Conservation (phyloP, 2,888 invertebrate species). For the Catocala fraxini region DNA sequence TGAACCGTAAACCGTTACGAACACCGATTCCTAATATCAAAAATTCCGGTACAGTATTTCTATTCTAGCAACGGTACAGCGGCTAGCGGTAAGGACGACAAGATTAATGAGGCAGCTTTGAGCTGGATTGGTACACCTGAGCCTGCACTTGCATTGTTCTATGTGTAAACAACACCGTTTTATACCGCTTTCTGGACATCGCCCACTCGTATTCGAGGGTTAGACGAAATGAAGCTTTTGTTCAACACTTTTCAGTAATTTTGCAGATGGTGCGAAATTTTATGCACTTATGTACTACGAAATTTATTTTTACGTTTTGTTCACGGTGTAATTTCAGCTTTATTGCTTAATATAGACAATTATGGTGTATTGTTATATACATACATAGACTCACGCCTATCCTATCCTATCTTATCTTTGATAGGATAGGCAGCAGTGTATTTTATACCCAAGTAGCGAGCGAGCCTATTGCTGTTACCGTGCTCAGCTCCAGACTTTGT, state of each 20-base stretch:
- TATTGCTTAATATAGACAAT: no score
- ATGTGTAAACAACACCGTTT: constrained; percentile 36
- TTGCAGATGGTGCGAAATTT: neutral
- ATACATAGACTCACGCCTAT: no score
- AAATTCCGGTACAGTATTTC: constrained; percentile 18
- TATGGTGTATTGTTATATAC: no score
- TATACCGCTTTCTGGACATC: constrained; percentile 6
- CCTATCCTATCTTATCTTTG: no score
- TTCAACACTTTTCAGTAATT: neutral
- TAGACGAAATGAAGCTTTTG: neutral
- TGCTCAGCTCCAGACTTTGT: no score
- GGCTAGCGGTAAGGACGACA: constrained; percentile 39
- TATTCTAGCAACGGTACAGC: constrained; percentile 19
- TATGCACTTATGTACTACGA: no score
- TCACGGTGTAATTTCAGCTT: no score
- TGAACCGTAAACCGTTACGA: constrained; percentile 9
- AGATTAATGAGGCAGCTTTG: constrained; percentile 79
- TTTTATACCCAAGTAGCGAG: no score
- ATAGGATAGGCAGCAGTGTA: no score
- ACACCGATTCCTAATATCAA: constrained; percentile 27
- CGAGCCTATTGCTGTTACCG: no score
- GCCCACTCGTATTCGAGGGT: neutral
- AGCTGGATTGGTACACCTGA: constrained; percentile 64
- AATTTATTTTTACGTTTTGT: no score
- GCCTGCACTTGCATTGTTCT: constrained; percentile 57